Percentiles rank a stretch among this genome's conserved stretches.
These are phyloP conservation scores for Tachycineta bicolor DNA, from an alignment of 2,113 vertebrate genomes.

Conservation along the genomic window DNA sequence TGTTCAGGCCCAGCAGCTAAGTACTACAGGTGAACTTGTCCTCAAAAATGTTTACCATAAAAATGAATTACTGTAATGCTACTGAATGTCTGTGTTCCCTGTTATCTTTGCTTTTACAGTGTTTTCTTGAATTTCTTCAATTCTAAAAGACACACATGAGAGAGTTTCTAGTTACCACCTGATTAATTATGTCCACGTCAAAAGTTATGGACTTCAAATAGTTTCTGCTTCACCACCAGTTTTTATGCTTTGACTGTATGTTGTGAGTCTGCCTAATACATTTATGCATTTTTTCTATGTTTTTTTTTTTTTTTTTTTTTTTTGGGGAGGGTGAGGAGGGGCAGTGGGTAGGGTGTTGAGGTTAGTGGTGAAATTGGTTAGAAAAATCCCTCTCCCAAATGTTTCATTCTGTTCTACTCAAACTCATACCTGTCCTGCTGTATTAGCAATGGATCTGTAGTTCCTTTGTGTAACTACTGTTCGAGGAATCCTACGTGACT, in stretches of 20 bases:
- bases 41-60: not conserved
- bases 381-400: not conserved
- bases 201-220: not conserved
- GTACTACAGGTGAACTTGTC: not conserved
- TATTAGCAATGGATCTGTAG: not conserved
- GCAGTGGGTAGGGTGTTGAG: accelerated
- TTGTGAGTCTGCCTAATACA: not conserved
- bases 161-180: not conserved
- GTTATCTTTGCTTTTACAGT: not conserved
- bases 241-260: not conserved
- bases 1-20: not conserved
- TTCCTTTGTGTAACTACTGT: not conserved
- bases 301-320: no score
- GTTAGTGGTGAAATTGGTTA: not conserved
- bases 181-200: not conserved
- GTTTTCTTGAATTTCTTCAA: not conserved
- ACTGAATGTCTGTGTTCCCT: not conserved
- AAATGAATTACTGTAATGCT: not conserved
- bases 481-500: not conserved
- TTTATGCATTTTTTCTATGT: not conserved
- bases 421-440: not conserved
- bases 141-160: not conserved
- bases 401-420: not conserved
- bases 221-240: not conserved
- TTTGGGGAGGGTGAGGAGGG: no score